Evolutionary conservation across 2,113 vertebrate genomes (phyloP).

Genomic region (Megaceryle torquata): DNA sequence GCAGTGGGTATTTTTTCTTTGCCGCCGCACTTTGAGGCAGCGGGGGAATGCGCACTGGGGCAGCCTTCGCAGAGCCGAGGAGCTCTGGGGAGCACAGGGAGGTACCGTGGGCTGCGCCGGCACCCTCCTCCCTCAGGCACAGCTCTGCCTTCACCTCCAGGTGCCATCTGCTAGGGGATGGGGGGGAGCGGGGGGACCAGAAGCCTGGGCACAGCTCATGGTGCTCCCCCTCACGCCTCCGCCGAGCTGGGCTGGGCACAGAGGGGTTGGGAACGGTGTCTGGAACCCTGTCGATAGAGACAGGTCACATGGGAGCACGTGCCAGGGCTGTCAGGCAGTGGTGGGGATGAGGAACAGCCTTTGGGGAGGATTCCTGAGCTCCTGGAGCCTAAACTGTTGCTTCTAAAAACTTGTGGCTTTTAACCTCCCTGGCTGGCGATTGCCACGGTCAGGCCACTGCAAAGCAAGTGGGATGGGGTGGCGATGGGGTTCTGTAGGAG

Average conservation of each 20-base stretch:
- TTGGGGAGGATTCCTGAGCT: neutral
- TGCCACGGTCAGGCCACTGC: neutral
- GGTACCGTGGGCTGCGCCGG: neutral
- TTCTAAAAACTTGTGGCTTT: neutral
- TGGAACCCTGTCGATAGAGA: neutral
- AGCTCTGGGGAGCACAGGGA: neutral
- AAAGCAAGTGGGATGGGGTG: neutral
- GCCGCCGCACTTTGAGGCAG: neutral
- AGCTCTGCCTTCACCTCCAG: neutral
- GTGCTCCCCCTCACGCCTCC: neutral
- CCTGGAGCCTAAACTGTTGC: neutral
- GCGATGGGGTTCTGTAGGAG: neutral
- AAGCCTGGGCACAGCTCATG: neutral
- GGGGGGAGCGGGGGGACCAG: neutral
- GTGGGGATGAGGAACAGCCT: neutral
- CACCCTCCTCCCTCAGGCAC: neutral
- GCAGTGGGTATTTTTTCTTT: neutral
- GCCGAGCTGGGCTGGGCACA: neutral
- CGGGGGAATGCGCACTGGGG: neutral
- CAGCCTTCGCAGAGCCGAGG: neutral
- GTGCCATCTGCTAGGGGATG: neutral
- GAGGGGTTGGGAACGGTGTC: fast-evolving
- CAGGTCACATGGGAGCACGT: fast-evolving
- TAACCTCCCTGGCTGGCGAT: neutral
- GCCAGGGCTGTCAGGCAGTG: fast-evolving